A percentile compares a stretch with the other conserved stretches of the same genome.
phyloP scores from a whole-genome alignment of 1,140 invertebrate species.

The Melanaphis sacchari region DNA sequence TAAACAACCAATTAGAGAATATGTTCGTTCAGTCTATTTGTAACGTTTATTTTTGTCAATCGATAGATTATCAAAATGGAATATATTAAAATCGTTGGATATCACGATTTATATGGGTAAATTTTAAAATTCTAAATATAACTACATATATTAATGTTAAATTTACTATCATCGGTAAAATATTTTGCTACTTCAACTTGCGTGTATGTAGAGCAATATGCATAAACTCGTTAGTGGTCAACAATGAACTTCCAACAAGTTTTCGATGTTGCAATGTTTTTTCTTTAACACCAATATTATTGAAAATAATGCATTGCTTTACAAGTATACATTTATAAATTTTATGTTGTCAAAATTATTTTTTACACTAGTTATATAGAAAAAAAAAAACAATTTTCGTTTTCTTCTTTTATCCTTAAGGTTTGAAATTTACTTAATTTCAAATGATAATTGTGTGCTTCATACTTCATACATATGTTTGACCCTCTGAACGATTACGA shows the following conservation, averaged over 20 bases:
- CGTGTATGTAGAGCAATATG: not conserved
- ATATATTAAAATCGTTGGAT: not conserved
- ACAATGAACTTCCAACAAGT: not conserved
- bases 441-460: not conserved
- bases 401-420: not conserved
- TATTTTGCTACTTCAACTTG: not conserved
- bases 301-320: not conserved
- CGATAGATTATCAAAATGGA: not conserved
- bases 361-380: not conserved
- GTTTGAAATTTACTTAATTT: not conserved
- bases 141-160: not conserved
- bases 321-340: not conserved
- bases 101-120: not conserved
- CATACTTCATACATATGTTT: not conserved
- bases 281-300: not conserved
- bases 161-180: not conserved
- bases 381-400: not conserved
- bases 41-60: slow-evolving; percentile 18
- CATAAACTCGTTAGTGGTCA: not conserved
- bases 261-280: not conserved
- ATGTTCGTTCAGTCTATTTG: not conserved
- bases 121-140: not conserved
- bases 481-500: not conserved
- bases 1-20: slow-evolving; percentile 23
- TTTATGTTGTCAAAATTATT: too few species aligned